Evolutionary conservation across 2,888 invertebrate genomes (phyloP), one percentile per base, ranked within the genome.

Genomic region (Diplazon laetatorius): DNA sequence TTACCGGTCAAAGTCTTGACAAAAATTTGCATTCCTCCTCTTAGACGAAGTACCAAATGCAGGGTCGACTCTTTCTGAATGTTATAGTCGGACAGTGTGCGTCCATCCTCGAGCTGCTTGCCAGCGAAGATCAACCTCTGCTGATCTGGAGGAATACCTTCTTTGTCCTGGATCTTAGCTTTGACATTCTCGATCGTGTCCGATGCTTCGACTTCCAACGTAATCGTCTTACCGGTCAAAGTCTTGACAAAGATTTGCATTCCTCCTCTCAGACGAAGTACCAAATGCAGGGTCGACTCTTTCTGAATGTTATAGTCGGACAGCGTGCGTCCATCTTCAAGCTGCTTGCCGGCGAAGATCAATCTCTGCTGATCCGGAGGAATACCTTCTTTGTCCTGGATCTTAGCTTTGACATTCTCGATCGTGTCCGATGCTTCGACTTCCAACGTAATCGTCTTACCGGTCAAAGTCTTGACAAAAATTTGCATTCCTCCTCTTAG

Each of bases 91-190:
- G 76, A 75, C 0, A 83, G 71, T 0, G 83, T 83, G 3, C 82
- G 71, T 0, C 82, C 83, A 37, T 82, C 82, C 9, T 83, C 82
- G 0, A 83, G 25, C 5, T 83, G 83, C n/a, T 83, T 83, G 1
- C 83, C 83, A 14, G 83, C 83, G 8, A 83, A 83, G 37, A 83
- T 82, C 14, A 83, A 57, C 63, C 82, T 80, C 14, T 83, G 83
- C 30, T 83, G 82, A 0, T 83, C 83, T 6, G 83, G 83, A 0
- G 82, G 82, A n/a, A 82, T 83, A 20, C 82, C 83, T 12, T 83
- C 82, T 16, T 83, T 83, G 46, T 83, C 82, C 12, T 83, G 80
- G 2, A 83, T 83, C 39, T 66, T 48, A 0, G 71, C 60, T 39
- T 71, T 71, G 0, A 71, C 62, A 10, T 66, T 66, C 4, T 81